Base-by-base conservation (phyloP, 2,797 vertebrate genomes). In the Sebastiscus tertius region DNA sequence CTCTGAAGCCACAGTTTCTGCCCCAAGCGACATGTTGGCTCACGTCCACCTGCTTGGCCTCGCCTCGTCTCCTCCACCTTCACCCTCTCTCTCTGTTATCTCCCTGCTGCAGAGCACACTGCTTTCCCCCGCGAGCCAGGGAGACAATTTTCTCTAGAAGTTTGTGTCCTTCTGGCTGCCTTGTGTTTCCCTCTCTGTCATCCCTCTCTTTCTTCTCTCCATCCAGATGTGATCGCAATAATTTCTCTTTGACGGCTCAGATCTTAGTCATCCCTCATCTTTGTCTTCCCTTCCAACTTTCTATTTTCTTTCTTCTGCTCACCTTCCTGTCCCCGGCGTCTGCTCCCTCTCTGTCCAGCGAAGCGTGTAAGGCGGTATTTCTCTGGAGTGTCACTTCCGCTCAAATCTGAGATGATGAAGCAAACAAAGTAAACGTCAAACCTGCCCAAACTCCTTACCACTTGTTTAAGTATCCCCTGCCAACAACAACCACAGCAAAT, bases 11-110 rank as follows among this genome's bases (percentile, higher is more conserved):
- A 85, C 75, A 75, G 81, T 89, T 88, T 86, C 75, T 84, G 82
- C 88, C 87, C 86, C 52, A 58, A 90, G 91, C 80, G 79, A 92
- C 93, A 84, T 87, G 92, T 80, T 94, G 93, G 92, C 90, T 92
- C 92, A 87, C 88, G 92, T 94, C 93, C 91, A 92, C 93, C 79
- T 87, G 86, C 81, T 72, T 26, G 22, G 83, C 82, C 72, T 82
- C 59, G 18, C 81, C 83, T 79, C 67, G 52, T 66, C 79, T 75
- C 79, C 39, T 63, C 70, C 78, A 59, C 82, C 60, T 36, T 79
- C 77, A 5, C 82, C 76, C 77, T 69, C 56, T 11, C 58, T 34
- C 62, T 77, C 60, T 75, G 72, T 90, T 92, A 92, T 93, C 92
- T 89, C 73, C n/a, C 29, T 27, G 58, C 85, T 74, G 82, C 92